Evolutionary conservation across 2,113 vertebrate species (phyloP), one percentile per base, ranked within the genome.

Genomic region (Numenius arquata): DNA sequence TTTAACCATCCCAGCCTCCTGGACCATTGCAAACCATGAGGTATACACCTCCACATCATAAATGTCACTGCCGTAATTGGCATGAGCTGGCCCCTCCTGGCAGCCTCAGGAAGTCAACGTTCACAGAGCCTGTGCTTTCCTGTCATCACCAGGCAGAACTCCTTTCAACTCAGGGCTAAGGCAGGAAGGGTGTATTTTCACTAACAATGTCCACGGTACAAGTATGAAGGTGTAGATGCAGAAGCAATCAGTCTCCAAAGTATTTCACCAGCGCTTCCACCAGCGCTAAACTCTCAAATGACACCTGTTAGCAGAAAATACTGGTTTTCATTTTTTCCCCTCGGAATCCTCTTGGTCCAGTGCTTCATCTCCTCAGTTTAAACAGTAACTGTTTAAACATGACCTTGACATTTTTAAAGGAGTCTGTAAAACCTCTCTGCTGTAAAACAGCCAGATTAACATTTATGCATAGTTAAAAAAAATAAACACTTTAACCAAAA

Each of bases 401-500:
- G 72, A 82, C 91, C 84, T 74, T 85, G 89, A 62, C 58, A 29
- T 94, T 89, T 92, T 95, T 88, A 86, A 92, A 96, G 70, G 85
- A 96, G 86, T 61, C 80, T 89, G 65, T 94, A 92, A 93, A 95
- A 94, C 66, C 55, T 93, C 70, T 84, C 77, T 3, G 40, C 70
- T 74, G 81, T 94, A 92, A 91, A 91, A 29, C 47, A 85, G 36
- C 77, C 89, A 93, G 80, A 93, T 95, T 89, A 96, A 94, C 89
- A 87, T 97, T 94, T 86, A 87, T 82, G 86, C 82, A 91, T 67
- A 5, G 56, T 95, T 90, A 8, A 13, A 75, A 95, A 95, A 96
- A 95, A 87, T 63, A 97, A 95, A 95, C 68, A 72, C 82, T 94
- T 93, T 91, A 94, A 91, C 96, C 94, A 94, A 96, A 96, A 91